Conservation (phyloP, 2,113 vertebrate species). For the Oriolus oriolus region DNA sequence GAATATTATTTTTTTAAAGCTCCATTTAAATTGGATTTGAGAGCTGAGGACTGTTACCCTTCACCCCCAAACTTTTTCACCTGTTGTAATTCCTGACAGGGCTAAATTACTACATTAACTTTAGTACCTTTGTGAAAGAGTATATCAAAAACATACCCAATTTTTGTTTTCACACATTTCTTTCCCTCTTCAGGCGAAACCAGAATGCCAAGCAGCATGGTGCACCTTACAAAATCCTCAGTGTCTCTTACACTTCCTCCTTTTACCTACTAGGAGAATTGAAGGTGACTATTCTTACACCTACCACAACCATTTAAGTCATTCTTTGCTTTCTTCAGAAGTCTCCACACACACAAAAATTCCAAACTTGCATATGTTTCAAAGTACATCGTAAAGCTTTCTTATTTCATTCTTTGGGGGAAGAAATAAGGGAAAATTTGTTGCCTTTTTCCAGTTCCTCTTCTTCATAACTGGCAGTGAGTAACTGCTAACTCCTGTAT, state of each 20-base stretch:
- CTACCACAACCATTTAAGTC: not conserved
- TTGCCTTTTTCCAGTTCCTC: conserved; percentile 39
- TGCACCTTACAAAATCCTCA: not conserved
- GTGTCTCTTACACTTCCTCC: not conserved
- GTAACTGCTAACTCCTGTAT: not conserved
- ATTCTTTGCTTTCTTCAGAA: not conserved
- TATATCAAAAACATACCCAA: not conserved
- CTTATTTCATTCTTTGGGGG: not conserved
- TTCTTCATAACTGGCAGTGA: conserved; percentile 2
- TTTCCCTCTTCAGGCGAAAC: not conserved
- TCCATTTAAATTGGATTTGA: not conserved
- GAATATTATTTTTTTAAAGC: not conserved
- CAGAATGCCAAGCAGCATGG: not conserved
- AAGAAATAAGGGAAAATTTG: not conserved
- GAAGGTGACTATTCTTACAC: not conserved
- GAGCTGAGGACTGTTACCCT: not conserved
- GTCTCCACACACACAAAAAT: not conserved
- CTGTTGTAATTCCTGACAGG: not conserved
- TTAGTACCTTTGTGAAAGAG: not conserved
- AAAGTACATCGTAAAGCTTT: not conserved
- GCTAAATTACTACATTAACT: not conserved
- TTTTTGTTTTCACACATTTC: not conserved
- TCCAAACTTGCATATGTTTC: not conserved
- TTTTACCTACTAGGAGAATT: not conserved
- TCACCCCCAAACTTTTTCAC: not conserved